These are phyloP conservation scores for Nebria brevicollis DNA, from an alignment of 2,888 invertebrate species.

Conservation along the genomic window DNA sequence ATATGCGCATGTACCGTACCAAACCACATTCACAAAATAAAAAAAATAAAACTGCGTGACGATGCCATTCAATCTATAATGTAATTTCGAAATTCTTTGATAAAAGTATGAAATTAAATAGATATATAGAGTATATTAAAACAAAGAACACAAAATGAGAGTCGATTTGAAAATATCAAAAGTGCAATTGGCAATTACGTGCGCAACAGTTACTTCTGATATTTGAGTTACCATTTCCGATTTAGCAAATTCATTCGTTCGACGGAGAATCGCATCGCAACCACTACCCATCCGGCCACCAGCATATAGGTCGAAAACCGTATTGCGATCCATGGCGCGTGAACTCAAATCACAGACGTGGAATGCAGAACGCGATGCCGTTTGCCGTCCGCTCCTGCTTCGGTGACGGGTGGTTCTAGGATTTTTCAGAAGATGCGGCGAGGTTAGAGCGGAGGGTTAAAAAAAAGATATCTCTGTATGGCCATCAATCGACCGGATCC, in stretches of 20 bases:
- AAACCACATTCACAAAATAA: no score
- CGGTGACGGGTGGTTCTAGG: neutral
- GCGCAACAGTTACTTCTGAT: neutral
- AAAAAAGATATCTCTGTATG: constrained; percentile 16
- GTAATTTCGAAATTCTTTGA: no score
- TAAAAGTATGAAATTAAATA: neutral
- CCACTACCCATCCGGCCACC: neutral
- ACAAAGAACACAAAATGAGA: neutral
- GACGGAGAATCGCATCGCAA: neutral
- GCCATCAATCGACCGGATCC: constrained; percentile 24
- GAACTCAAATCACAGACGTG: constrained; percentile 17
- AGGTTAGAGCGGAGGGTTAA: neutral
- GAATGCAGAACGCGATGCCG: constrained; percentile 17
- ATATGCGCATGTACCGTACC: no score
- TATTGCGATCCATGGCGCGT: constrained; percentile 1
- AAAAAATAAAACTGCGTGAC: no score
- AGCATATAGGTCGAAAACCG: neutral
- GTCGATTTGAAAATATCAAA: neutral
- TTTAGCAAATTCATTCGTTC: neutral
- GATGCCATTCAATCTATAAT: no score
- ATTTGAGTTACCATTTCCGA: neutral
- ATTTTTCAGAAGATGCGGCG: neutral
- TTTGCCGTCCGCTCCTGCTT: neutral
- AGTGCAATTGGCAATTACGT: neutral
- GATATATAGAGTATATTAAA: neutral